These are phyloP conservation scores for Streblospio benedicti DNA, from an alignment of 1,140 invertebrate genomes.

Conservation along the genomic window DNA sequence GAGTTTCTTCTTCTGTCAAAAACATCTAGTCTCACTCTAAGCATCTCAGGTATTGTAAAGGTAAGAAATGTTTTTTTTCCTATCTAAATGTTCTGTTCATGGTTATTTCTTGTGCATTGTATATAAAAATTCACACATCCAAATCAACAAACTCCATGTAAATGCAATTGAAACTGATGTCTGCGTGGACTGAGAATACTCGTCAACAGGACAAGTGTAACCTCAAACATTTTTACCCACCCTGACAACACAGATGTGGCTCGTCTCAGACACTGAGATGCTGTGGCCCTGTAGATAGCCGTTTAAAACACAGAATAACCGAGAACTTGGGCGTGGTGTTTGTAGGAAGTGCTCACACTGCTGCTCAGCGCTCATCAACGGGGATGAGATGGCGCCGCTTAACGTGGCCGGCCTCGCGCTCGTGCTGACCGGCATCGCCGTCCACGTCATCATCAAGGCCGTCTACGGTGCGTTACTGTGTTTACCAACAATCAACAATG, in stretches of 20 bases:
- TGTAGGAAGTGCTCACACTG: conserved; percentile 81
- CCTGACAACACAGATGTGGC: not conserved
- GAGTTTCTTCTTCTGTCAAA: conserved; percentile 87
- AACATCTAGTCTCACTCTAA: conserved; percentile 94
- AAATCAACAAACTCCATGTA: too few relatives aligned
- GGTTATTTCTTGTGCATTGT: not conserved
- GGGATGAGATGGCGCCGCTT: conserved; percentile 70
- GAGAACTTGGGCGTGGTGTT: conserved; percentile 33
- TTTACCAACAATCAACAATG: not conserved
- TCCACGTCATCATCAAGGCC: conserved; percentile 74
- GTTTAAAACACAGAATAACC: too few relatives aligned
- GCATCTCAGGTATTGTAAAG: conserved; percentile 93
- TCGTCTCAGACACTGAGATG: too few relatives aligned
- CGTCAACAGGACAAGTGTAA: not conserved
- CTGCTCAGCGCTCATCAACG: conserved; percentile 72
- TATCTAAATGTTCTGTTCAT: conserved; percentile 2
- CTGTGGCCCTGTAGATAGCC: too few relatives aligned
- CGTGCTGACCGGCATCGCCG: conserved; percentile 77
- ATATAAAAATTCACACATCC: not conserved
- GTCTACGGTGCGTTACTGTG: conserved; percentile 27
- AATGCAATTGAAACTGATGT: too few relatives aligned
- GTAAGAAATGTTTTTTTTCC: conserved; percentile 50
- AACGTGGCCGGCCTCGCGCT: conserved; percentile 79
- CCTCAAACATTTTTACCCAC: not conserved
- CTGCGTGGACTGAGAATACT: not conserved